Percentiles rank a stretch among this genome's conserved stretches.
Conservation (phyloP, 53 echinoderm and acorn worm genomes). For the Arbacia lixula region DNA sequence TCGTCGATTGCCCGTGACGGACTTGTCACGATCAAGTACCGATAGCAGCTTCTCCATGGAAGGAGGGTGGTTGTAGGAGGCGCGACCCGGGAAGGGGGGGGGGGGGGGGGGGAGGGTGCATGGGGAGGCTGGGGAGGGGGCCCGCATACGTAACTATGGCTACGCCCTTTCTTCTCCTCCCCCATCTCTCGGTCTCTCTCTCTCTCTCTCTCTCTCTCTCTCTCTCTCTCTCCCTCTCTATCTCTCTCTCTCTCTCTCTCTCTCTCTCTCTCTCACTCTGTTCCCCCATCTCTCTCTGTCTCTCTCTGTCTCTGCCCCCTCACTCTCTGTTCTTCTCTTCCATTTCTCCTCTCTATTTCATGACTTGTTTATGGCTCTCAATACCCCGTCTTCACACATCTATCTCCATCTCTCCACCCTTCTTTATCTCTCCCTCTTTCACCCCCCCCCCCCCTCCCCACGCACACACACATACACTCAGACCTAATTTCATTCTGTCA, state of each 20-base stretch:
- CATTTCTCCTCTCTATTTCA: background rate
- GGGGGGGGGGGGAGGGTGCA: background rate
- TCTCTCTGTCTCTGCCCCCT: background rate
- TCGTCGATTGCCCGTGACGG: no score
- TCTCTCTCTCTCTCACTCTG: background rate
- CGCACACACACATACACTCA: background rate
- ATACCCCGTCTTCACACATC: no score
- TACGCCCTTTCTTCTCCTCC: background rate
- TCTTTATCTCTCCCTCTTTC: background rate
- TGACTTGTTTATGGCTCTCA: no score
- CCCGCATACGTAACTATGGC: background rate
- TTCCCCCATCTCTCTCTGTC: background rate
- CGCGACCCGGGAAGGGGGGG: background rate
- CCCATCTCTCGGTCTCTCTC: background rate
- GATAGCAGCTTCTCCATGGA: no score
- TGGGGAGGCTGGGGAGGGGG: background rate
- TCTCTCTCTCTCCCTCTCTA: background rate
- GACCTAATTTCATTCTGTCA: background rate
- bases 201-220: conserved; percentile 1
- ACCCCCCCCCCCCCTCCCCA: background rate
- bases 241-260: conserved; percentile 4
- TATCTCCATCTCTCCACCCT: background rate
- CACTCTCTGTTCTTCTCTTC: background rate
- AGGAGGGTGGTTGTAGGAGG: no score
- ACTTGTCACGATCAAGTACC: no score